Evolutionary conservation across 2,113 vertebrate genomes (phyloP).

Genomic region (Haplochromis burtoni): DNA sequence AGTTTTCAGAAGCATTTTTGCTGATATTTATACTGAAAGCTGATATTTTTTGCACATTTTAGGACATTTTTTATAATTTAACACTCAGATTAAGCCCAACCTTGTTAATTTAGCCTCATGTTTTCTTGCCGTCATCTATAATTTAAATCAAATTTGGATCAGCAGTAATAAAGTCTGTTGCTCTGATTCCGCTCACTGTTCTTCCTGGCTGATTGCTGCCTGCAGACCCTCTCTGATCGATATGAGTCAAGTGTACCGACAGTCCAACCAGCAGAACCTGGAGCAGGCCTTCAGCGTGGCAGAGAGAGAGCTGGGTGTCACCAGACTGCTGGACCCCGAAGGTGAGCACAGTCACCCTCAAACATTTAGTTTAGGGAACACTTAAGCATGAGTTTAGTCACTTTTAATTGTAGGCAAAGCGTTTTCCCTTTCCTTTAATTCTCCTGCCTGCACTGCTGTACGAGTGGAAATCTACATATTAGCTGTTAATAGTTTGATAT

Average conservation of each 20-base stretch:
- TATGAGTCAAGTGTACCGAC: constrained; percentile 83
- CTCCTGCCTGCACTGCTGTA: not conserved
- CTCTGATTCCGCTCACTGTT: not conserved
- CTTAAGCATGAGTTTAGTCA: not conserved
- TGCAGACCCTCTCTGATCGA: constrained; percentile 84
- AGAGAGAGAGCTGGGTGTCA: constrained; percentile 86
- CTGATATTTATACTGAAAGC: not conserved
- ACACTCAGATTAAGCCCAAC: not conserved
- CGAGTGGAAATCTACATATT: not conserved
- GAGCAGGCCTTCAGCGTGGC: constrained; percentile 93
- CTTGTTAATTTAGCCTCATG: rapidly evolving
- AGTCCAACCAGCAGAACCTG: constrained; percentile 89
- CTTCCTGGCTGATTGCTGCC: not conserved
- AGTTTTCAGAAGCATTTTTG: not conserved
- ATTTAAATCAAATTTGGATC: not conserved
- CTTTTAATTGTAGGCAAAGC: not conserved
- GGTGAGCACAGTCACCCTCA: constrained; percentile 59
- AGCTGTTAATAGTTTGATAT: not conserved
- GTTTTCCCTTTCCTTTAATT: not conserved
- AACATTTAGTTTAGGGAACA: not conserved
- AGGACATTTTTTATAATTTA: rapidly evolving
- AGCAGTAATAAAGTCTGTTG: not conserved
- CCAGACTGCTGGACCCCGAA: constrained; percentile 89
- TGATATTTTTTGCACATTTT: rapidly evolving
- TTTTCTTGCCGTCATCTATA: not conserved